phyloP scores from a whole-genome alignment of 2,113 vertebrate species.

The Caretta caretta region DNA sequence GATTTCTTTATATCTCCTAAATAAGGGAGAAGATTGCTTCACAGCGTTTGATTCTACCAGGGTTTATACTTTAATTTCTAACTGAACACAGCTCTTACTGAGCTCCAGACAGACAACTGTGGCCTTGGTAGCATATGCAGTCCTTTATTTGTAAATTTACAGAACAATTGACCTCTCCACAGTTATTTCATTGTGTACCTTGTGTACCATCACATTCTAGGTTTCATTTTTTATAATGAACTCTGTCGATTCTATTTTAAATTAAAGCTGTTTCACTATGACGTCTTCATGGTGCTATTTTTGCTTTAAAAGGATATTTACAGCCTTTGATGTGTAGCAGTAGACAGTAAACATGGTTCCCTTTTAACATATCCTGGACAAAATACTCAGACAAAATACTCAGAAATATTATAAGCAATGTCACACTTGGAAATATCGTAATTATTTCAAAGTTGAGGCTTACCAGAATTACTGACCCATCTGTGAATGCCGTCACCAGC shows the following conservation, averaged over 20 bases:
- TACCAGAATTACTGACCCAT: slow-evolving; percentile 2
- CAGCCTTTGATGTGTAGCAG: background rate
- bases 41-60: background rate
- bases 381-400: background rate
- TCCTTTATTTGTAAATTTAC: background rate
- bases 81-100: background rate
- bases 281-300: background rate
- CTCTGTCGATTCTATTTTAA: background rate
- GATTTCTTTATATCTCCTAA: background rate
- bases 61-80: background rate
- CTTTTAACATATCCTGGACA: background rate
- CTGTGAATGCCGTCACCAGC: slow-evolving; percentile 58
- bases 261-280: accelerated
- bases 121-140: background rate
- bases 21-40: background rate
- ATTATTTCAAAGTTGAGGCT: slow-evolving; percentile 69
- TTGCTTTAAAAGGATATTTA: slow-evolving; percentile 3
- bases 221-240: background rate
- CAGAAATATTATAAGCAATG: slow-evolving; percentile 7
- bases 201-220: background rate
- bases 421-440: background rate
- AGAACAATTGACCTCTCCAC: background rate
- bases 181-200: background rate
- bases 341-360: slow-evolving; percentile 5
- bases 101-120: background rate